Conservation (phyloP, 2,113 vertebrate genomes). For the Tragelaphus scriptus region DNA sequence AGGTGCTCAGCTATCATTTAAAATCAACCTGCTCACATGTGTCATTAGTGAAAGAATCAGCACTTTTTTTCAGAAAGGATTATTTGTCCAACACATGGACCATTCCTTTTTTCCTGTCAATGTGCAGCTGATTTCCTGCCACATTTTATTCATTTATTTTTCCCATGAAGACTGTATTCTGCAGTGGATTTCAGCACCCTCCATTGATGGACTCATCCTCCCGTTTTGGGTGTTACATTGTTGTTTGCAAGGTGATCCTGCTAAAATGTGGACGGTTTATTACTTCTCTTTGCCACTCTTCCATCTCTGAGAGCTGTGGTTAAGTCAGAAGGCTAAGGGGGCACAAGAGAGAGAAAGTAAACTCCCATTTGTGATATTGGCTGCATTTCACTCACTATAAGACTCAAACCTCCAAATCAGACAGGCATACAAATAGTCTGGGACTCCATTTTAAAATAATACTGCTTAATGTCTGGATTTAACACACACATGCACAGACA, state of each 20-base stretch:
- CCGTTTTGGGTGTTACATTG: background rate
- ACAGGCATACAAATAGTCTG: background rate
- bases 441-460: background rate
- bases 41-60: background rate
- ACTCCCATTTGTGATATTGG: background rate
- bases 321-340: background rate
- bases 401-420: background rate
- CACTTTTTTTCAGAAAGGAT: background rate
- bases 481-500: too few species aligned
- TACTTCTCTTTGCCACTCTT: background rate
- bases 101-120: background rate
- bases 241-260: background rate
- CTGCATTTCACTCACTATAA: background rate
- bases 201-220: background rate
- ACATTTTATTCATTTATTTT: background rate
- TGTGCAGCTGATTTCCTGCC: background rate
- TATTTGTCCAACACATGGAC: background rate
- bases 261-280: background rate
- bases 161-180: background rate
- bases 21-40: background rate
- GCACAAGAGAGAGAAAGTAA: conserved; percentile 1
- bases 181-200: background rate
- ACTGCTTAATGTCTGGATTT: background rate
- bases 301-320: background rate
- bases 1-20: background rate